Percentiles rank a stretch among this genome's conserved stretches.
Evolutionary conservation across 2,888 invertebrate genomes (phyloP).

Genomic region (Cybosia mesomella): DNA sequence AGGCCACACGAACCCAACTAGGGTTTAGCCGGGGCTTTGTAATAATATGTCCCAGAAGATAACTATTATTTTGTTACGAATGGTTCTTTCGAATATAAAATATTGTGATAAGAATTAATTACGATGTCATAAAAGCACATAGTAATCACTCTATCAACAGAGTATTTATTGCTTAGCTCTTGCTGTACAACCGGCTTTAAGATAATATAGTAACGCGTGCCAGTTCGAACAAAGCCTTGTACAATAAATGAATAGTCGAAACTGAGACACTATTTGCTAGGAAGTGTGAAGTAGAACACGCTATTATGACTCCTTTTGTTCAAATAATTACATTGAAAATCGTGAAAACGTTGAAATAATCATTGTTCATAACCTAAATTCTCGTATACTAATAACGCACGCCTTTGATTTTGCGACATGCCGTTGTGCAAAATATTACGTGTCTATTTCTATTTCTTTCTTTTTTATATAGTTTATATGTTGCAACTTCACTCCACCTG

Average conservation of each 20-base stretch:
- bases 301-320: constrained; percentile 19
- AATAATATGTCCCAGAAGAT: no score
- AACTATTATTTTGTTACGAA: no score
- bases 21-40: no score
- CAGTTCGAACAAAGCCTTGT: constrained; percentile 34
- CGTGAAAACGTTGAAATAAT: not conserved
- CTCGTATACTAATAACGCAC: not conserved
- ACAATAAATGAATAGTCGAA: constrained; percentile 29
- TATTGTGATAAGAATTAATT: no score
- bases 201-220: constrained; percentile 31
- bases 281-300: constrained; percentile 10
- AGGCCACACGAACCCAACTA: no score
- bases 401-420: constrained; percentile 8
- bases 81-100: no score
- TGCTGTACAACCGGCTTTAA: constrained; percentile 29
- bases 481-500: not conserved
- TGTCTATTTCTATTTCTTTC: not conserved
- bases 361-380: constrained; percentile 12
- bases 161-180: constrained; percentile 32
- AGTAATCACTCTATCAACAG: not conserved
- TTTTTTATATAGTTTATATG: not conserved
- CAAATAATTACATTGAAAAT: constrained; percentile 15
- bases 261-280: constrained; percentile 32
- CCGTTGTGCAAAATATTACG: constrained; percentile 9
- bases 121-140: no score